Base-by-base conservation (phyloP, 2,888 invertebrate genomes). In the Cosmia trapezina region DNA sequence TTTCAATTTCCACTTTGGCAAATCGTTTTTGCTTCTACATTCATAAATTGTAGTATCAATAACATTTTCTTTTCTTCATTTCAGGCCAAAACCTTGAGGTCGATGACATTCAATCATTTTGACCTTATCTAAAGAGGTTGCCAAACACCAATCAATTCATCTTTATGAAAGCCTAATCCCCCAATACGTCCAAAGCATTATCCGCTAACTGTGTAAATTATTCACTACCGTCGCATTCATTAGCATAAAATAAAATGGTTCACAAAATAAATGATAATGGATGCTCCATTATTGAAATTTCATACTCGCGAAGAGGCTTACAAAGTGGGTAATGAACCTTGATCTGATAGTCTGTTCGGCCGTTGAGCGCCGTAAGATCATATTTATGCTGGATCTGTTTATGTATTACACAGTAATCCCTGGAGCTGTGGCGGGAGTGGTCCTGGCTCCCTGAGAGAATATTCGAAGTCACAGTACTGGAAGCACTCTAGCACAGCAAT, bases 221-320 rank as follows among this genome's bases (percentile, higher is more conserved):
- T 83, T 85, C 77, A 84, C 71, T 73, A 73, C 69, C 67, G 74
- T 68, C 56, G 54, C 49, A 68, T 69, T 84, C 83, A 81, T 85
- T 78, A 86, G 33, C 85, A 85, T 86, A 76, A 87, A 87, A 85
- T 85, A 81, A 87, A 81, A 85, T 85, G 83, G 81, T 66, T 67
- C 74, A 76, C 73, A 85, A 80, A 85, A 87, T 80, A 86, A 85
- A 87, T 73, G 72, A 77, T 80, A 81, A 80, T 74, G 76, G 70
- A 28, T 33, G 17, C 59, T 73, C 79, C 87, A 83, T 83, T 81
- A 85, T 86, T 86, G 74, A 83, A 83, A 87, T 84, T 79, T 83
- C 68, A 84, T 76, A 84, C 70, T 78, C 45, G 67, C 74, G 60
- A 78, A 74, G 73, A 78, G 79, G 76, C 81, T 70, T 47, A 63